Base-by-base conservation (phyloP, 2,888 invertebrate species). In the Hypolimnas misippus region DNA sequence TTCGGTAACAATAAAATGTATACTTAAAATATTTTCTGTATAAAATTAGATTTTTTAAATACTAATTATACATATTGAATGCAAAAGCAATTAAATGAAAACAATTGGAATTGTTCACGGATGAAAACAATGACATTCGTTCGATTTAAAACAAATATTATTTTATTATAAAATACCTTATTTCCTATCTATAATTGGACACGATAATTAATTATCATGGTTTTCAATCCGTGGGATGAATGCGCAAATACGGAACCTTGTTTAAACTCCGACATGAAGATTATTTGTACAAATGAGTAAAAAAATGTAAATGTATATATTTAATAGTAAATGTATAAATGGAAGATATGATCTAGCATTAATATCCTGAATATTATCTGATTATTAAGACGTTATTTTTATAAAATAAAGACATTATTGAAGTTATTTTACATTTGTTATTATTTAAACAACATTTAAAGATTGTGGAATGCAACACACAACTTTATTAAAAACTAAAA, bases 131-230 rank as follows among this genome's bases (percentile, higher is more conserved):
- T 46, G 46, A 25, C 10, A 8, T n/a, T n/a, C 1, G 5, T 21
- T n/a, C 19, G 21, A 3, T 46, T 21, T 12, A 46, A 42, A 42
- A 42, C 16, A 42, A 21, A 46, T 46, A 46, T 10, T 19, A 19
- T 21, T 21, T 21, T 21, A 17, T 10, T 8, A 10, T 17, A 17
- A 21, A 21, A 46, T 46, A 21, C 6, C 12, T 4, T 46, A n/a
- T 19, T 46, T 21, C 21, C 25, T 21, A 46, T 46, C 46, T 46
- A 46, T 21, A 21, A 46, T 25, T 46, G 46, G 46, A 46, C 6
- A 21, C 10, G 25, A 44, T 44, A 46, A 25, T 46, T 25, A 46
- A 25, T 46, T 25, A 25, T 8, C 25, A 21, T n/a, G 21, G n/a
- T n/a, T 46, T 25, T 46, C 21, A 46, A 10, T 46, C 46, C 21